A percentile compares a stretch with the other conserved stretches of the same genome.
Evolutionary conservation across 2,113 vertebrate species (phyloP).

Genomic region (Ornithorhynchus anatinus): DNA sequence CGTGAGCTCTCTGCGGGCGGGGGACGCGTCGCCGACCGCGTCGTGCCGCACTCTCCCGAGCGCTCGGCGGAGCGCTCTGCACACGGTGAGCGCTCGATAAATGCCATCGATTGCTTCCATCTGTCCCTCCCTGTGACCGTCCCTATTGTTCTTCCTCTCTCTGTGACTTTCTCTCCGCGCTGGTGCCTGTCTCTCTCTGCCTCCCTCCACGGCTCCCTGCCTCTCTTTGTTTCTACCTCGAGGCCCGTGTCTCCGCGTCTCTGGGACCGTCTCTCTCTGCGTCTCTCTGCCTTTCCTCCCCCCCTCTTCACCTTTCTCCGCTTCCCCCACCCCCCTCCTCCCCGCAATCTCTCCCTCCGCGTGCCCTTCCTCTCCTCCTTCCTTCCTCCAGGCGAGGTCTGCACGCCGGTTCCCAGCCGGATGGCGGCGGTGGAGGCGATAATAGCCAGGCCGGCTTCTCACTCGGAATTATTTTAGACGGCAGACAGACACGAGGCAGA

Average conservation of each 20-base stretch:
- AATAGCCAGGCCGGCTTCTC: slow-evolving; percentile 67
- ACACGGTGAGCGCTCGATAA: no score
- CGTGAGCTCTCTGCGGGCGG: no score
- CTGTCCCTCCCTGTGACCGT: slow-evolving; percentile 53
- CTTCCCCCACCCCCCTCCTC: slow-evolving; percentile 61
- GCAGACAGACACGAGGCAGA: slow-evolving; percentile 74
- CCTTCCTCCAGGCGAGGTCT: slow-evolving; percentile 68
- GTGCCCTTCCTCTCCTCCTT: slow-evolving; percentile 57
- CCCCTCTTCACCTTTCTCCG: slow-evolving; percentile 57
- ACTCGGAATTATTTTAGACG: slow-evolving; percentile 69
- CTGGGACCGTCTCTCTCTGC: slow-evolving; percentile 32
- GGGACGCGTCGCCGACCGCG: no score
- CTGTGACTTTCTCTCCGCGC: slow-evolving; percentile 58
- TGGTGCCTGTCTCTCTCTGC: slow-evolving; percentile 55
- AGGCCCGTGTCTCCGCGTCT: slow-evolving; percentile 54
- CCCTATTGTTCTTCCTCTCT: slow-evolving; percentile 60
- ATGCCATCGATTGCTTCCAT: no score
- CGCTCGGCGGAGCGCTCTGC: no score
- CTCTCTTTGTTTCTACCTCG: slow-evolving; percentile 52
- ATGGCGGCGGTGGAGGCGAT: slow-evolving; percentile 12
- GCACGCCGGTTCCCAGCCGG: slow-evolving; percentile 35
- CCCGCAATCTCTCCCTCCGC: slow-evolving; percentile 66
- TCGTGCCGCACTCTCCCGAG: no score
- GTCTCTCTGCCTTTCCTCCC: slow-evolving; percentile 53
- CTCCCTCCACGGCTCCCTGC: slow-evolving; percentile 35